Conservation (phyloP, 2,113 vertebrate genomes). For the Pycnonotus jocosus region DNA sequence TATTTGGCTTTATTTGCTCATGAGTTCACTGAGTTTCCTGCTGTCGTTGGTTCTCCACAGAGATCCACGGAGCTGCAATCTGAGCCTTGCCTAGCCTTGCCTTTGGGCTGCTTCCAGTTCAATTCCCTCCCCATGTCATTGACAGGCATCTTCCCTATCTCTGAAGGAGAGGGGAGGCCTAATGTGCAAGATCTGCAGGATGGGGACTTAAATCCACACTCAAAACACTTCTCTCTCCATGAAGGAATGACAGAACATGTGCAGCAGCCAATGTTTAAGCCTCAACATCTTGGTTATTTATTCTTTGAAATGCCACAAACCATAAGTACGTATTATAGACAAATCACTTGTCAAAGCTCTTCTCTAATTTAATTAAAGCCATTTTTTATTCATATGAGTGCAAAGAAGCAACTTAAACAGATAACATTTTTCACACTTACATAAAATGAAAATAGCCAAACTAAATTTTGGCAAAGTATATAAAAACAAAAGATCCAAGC, state of each 20-base stretch:
- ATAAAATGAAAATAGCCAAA: constrained; percentile 65
- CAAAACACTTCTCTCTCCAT: not conserved
- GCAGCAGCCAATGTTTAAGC: constrained; percentile 70
- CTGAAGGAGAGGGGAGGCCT: not conserved
- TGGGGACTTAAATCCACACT: not conserved
- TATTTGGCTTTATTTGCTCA: not conserved
- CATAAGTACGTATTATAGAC: constrained; percentile 68
- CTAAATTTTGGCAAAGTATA: constrained; percentile 61
- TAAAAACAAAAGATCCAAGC: constrained; percentile 55
- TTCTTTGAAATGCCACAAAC: constrained; percentile 67
- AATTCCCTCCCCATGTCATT: not conserved
- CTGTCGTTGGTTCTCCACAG: not conserved
- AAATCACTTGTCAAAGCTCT: constrained; percentile 70
- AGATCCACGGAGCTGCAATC: not conserved
- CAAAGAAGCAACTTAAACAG: constrained; percentile 71
- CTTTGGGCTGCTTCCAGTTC: not conserved
- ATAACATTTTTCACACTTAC: constrained; percentile 69
- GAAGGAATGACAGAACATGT: constrained; percentile 61
- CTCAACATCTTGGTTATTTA: constrained; percentile 70
- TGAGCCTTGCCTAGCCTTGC: not conserved
- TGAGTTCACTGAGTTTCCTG: fast-evolving
- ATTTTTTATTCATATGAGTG: constrained; percentile 67
- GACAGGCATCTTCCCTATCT: not conserved
- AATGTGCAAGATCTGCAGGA: not conserved
- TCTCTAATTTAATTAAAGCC: constrained; percentile 63